Conservation (phyloP, 2,888 invertebrate genomes). For the Acleris emargana region DNA sequence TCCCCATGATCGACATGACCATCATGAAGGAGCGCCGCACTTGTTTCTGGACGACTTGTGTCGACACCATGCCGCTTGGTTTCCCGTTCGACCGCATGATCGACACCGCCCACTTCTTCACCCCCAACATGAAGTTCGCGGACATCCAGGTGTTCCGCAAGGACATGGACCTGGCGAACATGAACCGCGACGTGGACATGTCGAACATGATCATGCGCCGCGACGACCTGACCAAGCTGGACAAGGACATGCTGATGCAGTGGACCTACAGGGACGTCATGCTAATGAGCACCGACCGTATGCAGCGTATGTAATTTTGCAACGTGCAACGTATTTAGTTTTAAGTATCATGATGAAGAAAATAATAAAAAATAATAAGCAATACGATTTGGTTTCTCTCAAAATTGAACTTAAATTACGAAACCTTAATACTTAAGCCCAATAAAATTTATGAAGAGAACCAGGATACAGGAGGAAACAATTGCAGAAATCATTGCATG, state of each 20-base stretch:
- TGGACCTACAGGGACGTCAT: slow-evolving; percentile 72
- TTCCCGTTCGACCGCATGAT: slow-evolving; percentile 90
- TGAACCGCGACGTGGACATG: slow-evolving; percentile 50
- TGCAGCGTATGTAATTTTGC: slow-evolving; percentile 60
- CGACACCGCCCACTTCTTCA: slow-evolving; percentile 82
- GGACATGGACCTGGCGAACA: slow-evolving; percentile 61
- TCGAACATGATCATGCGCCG: slow-evolving; percentile 72
- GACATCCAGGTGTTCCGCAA: slow-evolving; percentile 86
- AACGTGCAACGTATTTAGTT: slow-evolving; percentile 5
- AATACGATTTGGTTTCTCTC: neutral
- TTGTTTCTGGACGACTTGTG: slow-evolving; percentile 79
- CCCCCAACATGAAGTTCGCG: slow-evolving; percentile 86
- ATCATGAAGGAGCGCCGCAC: slow-evolving; percentile 78
- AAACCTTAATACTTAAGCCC: too few species aligned
- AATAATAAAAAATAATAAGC: slow-evolving; percentile 8
- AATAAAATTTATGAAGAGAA: too few species aligned
- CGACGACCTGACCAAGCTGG: slow-evolving; percentile 72
- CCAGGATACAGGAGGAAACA: too few species aligned
- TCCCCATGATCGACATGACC: slow-evolving; percentile 71
- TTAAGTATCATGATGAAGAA: slow-evolving; percentile 2
- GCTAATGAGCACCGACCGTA: slow-evolving; percentile 67
- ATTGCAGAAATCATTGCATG: too few species aligned
- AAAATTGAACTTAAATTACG: too few species aligned
- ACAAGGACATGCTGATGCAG: slow-evolving; percentile 66
- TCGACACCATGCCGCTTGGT: slow-evolving; percentile 87